A percentile compares a stretch with the other conserved stretches of the same genome.
Evolutionary conservation across 2,113 vertebrate species (phyloP).

Genomic region (Ariopsis seemanni): DNA sequence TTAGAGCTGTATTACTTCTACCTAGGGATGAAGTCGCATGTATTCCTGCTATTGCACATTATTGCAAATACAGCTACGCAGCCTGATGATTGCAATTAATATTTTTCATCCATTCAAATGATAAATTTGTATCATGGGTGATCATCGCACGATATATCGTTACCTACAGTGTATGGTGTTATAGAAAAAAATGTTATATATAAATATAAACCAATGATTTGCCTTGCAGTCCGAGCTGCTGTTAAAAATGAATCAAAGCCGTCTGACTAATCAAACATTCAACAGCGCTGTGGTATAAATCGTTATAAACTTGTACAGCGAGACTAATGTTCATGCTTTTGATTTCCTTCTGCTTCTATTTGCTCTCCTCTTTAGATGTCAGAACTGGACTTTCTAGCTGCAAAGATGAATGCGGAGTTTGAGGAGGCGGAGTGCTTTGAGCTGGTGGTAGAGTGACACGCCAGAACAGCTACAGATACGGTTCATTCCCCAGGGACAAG

Average conservation of each 20-base stretch:
- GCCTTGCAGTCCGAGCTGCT: neutral
- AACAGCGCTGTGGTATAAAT: neutral
- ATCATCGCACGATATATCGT: too few relatives aligned
- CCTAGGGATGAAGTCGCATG: too few relatives aligned
- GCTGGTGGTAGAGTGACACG: conserved; percentile 78
- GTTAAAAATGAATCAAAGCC: neutral
- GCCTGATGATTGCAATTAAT: too few relatives aligned
- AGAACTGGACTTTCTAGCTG: conserved; percentile 80
- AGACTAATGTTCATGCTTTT: neutral
- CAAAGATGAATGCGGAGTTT: conserved; percentile 85
- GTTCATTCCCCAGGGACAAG: neutral
- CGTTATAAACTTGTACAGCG: neutral
- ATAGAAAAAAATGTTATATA: neutral
- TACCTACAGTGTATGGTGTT: too few relatives aligned
- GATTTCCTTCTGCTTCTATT: conserved; percentile 21
- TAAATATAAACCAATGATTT: neutral
- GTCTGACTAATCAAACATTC: neutral
- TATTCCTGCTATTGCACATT: too few relatives aligned
- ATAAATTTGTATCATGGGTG: too few relatives aligned
- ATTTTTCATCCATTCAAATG: too few relatives aligned
- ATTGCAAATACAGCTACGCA: too few relatives aligned
- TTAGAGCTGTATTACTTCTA: too few relatives aligned
- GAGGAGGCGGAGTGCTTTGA: conserved; percentile 84
- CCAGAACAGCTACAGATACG: neutral
- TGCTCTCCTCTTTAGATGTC: conserved; percentile 59